Evolutionary conservation across 1,140 invertebrate genomes (phyloP).

Genomic region (Sinella curviseta): DNA sequence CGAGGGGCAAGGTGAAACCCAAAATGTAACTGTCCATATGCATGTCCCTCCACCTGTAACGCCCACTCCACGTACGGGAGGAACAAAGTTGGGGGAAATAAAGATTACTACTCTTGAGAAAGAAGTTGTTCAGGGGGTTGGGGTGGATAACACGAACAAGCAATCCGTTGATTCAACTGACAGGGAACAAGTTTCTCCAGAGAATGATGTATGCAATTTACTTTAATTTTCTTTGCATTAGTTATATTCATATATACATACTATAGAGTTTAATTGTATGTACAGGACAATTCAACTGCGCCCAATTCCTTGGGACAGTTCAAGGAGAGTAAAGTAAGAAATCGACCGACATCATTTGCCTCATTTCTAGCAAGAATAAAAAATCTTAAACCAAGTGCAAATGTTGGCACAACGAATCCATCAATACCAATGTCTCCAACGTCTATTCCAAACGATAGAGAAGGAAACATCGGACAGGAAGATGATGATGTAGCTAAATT

Average conservation of each 20-base stretch:
- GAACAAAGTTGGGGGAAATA: no score
- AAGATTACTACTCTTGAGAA: not conserved
- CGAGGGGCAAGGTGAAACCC: not conserved
- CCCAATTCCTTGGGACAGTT: not conserved
- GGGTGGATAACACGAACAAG: no score
- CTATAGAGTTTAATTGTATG: no score
- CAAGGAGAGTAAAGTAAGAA: not conserved
- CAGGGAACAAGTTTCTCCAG: no score
- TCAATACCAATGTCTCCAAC: no score
- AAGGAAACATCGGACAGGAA: not conserved
- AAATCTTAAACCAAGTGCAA: not conserved
- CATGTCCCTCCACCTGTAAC: not conserved
- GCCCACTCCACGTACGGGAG: not conserved
- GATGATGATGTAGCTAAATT: no score
- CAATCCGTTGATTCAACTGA: no score
- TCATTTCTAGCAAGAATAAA: constrained; percentile 6
- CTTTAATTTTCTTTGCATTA: no score
- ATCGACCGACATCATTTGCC: not conserved
- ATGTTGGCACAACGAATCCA: not conserved
- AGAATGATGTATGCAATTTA: no score
- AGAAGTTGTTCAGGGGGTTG: not conserved
- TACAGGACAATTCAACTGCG: no score
- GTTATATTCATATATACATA: no score
- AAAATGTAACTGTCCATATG: not conserved
- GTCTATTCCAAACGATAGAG: no score